Percentiles rank a stretch among this genome's conserved stretches.
These are phyloP conservation scores for Sussaba pulchella DNA, from an alignment of 2,888 invertebrate species.

Conservation along the genomic window DNA sequence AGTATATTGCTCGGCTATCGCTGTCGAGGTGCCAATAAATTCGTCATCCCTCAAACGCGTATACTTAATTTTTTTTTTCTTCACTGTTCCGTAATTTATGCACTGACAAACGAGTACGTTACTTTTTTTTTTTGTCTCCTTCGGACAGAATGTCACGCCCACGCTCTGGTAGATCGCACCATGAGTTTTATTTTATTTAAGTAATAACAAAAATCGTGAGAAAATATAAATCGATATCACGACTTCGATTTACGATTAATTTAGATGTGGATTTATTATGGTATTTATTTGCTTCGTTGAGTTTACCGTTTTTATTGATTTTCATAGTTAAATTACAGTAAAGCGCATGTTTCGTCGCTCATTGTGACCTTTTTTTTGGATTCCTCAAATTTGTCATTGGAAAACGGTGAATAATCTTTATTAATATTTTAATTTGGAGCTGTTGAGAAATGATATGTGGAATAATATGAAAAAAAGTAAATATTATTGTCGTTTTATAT, in stretches of 20 bases:
- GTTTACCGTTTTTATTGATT: constrained; percentile 41
- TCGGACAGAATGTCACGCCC: constrained; percentile 37
- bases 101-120: constrained; percentile 48
- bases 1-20: constrained; percentile 3
- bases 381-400: constrained; percentile 53
- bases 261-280: constrained; percentile 34
- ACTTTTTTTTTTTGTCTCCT: constrained; percentile 27
- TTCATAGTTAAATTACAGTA: constrained; percentile 63
- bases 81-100: constrained; percentile 17
- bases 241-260: constrained; percentile 32
- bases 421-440: constrained; percentile 60
- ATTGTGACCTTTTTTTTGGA: constrained; percentile 71
- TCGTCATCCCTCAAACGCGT: constrained; percentile 36
- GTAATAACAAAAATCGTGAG: background rate
- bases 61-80: constrained; percentile 33
- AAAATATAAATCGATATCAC: constrained; percentile 19
- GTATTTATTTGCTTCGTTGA: constrained; percentile 47
- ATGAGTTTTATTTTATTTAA: constrained; percentile 19
- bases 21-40: constrained; percentile 15
- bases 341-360: constrained; percentile 76
- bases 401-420: constrained; percentile 66
- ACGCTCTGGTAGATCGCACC: constrained; percentile 15
- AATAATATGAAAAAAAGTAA: constrained; percentile 40
- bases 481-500: no score
- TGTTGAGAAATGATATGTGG: constrained; percentile 71